Conservation (phyloP, 2,797 vertebrate genomes). For the Enteromius thamalakanensis region DNA sequence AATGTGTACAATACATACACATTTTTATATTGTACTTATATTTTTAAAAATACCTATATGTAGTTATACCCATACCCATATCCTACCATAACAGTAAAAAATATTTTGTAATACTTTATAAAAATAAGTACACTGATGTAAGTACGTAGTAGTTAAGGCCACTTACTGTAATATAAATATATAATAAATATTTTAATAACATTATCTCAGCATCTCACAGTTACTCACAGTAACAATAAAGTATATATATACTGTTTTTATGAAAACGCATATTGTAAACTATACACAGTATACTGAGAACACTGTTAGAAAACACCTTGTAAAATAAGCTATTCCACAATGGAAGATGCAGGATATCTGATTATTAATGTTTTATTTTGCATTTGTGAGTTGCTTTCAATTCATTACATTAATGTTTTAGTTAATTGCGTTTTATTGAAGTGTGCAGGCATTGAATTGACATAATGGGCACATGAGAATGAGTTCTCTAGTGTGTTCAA, state of each 20-base stretch:
- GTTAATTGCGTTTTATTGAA: conserved; percentile 12
- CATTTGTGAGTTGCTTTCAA: conserved; percentile 8
- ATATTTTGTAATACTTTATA: too few relatives aligned
- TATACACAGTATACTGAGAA: background rate
- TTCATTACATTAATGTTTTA: conserved; percentile 16
- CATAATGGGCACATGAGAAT: background rate
- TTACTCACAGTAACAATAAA: background rate
- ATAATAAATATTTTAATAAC: background rate
- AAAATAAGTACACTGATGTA: too few relatives aligned
- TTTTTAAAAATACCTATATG: too few relatives aligned
- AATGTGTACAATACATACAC: too few relatives aligned
- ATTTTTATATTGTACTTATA: too few relatives aligned
- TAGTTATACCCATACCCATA: too few relatives aligned
- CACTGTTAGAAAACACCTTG: background rate
- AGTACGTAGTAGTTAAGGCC: too few relatives aligned
- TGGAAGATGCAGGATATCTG: background rate
- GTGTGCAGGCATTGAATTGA: background rate
- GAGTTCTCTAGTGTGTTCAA: conserved; percentile 6
- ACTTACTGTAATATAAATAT: too few relatives aligned
- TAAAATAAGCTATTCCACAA: conserved; percentile 8
- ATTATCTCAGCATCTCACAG: too few relatives aligned
- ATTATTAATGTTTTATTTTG: background rate
- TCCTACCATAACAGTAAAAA: too few relatives aligned
- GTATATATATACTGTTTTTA: background rate
- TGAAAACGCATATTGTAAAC: background rate